Percentiles rank a stretch among this genome's conserved stretches.
Evolutionary conservation across 2,797 vertebrate genomes (phyloP).

Genomic region (Alcedo quadribrachys): DNA sequence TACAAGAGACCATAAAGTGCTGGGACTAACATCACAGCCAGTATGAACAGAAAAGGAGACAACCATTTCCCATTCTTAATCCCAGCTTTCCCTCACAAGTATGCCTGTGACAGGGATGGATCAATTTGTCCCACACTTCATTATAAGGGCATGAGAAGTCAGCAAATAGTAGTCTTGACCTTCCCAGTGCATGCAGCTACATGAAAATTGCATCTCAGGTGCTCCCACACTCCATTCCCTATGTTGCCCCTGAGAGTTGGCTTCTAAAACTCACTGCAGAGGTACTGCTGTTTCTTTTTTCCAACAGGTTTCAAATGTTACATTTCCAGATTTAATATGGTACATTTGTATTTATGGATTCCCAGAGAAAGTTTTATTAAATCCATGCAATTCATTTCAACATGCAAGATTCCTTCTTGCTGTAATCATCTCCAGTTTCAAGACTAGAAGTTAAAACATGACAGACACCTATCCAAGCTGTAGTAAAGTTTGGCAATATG

Average conservation of each 20-base stretch:
- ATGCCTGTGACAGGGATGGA: not conserved
- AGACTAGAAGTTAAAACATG: not conserved
- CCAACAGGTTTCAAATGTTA: slow-evolving; percentile 22
- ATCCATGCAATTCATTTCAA: too few species aligned
- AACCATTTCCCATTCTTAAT: not conserved
- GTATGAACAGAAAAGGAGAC: not conserved
- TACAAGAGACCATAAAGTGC: not conserved
- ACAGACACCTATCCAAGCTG: not conserved
- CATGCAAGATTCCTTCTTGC: too few species aligned
- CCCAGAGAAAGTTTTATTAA: not conserved
- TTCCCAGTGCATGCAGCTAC: not conserved
- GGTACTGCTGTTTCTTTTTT: not conserved
- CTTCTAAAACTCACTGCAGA: slow-evolving; percentile 26
- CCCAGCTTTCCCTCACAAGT: not conserved
- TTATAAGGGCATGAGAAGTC: not conserved
- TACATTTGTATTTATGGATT: not conserved
- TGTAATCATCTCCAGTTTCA: not conserved
- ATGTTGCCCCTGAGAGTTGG: not conserved
- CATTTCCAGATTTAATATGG: not conserved
- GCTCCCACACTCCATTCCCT: not conserved
- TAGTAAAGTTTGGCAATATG: not conserved
- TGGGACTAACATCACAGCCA: not conserved
- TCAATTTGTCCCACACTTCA: not conserved
- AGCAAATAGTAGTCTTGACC: not conserved
- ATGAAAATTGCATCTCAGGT: not conserved